A percentile compares a stretch with the other conserved stretches of the same genome.
Evolutionary conservation across 2,113 vertebrate species (phyloP).

Genomic region (Anser brachyrhynchus): DNA sequence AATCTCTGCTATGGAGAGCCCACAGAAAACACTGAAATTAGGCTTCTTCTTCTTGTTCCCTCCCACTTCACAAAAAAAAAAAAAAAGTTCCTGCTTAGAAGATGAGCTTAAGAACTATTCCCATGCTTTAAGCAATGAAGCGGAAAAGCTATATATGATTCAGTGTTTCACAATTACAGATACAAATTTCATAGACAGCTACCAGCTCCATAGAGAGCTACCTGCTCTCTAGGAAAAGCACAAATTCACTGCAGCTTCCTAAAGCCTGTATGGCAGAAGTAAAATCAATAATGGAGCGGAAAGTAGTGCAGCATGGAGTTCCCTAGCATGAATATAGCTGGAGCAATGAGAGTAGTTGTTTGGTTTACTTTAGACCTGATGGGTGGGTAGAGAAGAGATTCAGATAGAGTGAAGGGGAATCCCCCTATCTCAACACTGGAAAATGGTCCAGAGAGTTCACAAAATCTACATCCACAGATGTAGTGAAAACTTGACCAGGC

Average conservation of each 20-base stretch:
- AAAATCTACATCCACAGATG: too few relatives aligned
- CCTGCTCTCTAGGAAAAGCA: background rate
- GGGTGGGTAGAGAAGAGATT: background rate
- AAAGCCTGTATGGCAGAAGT: background rate
- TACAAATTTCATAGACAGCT: background rate
- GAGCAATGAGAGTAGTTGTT: background rate
- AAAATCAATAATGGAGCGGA: background rate
- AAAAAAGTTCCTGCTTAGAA: background rate
- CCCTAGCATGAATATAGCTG: background rate
- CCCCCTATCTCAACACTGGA: background rate
- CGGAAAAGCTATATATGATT: background rate
- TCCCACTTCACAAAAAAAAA: background rate
- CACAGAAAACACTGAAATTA: background rate
- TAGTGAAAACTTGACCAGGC: too few relatives aligned
- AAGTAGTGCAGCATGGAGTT: background rate
- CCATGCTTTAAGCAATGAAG: background rate
- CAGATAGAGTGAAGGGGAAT: background rate
- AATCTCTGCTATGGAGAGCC: background rate
- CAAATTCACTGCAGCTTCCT: background rate
- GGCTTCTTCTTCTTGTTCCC: background rate
- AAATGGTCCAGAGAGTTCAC: background rate
- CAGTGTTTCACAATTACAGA: background rate
- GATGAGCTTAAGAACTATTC: background rate
- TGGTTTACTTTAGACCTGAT: background rate
- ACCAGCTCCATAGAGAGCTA: background rate